phyloP scores from a whole-genome alignment of 2,113 vertebrate genomes.

The Maccullochella peelii region DNA sequence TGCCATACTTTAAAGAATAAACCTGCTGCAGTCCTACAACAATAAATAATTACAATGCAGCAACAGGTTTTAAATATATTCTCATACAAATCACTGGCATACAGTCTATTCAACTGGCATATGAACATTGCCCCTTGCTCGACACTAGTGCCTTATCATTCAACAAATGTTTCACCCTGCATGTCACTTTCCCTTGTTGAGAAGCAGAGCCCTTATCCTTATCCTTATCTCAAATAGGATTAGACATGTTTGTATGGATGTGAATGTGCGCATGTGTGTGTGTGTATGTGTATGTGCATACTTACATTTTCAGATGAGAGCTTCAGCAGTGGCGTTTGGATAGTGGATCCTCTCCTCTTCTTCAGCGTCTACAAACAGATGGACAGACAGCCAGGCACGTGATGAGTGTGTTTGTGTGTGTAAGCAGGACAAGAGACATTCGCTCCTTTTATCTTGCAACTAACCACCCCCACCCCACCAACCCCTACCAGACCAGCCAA shows the following conservation, averaged over 20 bases:
- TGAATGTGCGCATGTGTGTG: constrained; percentile 2
- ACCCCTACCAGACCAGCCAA: constrained; percentile 75
- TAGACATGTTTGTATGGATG: constrained; percentile 56
- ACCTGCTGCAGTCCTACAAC: neutral
- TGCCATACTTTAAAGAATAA: neutral
- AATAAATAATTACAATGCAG: neutral
- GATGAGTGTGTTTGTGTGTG: constrained; percentile 38
- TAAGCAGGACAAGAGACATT: constrained; percentile 67
- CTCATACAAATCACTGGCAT: neutral
- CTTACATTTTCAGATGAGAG: constrained; percentile 71
- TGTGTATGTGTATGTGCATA: constrained; percentile 38
- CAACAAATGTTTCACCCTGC: constrained; percentile 74
- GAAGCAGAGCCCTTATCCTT: constrained; percentile 52
- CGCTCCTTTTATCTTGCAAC: constrained; percentile 81
- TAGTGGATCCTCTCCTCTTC: constrained; percentile 44
- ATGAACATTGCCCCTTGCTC: constrained; percentile 59
- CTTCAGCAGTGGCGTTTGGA: constrained; percentile 41
- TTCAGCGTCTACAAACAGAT: constrained; percentile 22
- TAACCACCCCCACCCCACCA: constrained; percentile 56
- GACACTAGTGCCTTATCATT: constrained; percentile 29
- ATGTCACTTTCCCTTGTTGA: constrained; percentile 31
- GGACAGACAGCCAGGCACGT: constrained; percentile 29
- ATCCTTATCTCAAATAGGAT: constrained; percentile 75
- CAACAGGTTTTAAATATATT: neutral
- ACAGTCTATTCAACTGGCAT: constrained; percentile 5